Base-by-base conservation (phyloP, 2,113 vertebrate genomes). In the Cavia aperea region DNA sequence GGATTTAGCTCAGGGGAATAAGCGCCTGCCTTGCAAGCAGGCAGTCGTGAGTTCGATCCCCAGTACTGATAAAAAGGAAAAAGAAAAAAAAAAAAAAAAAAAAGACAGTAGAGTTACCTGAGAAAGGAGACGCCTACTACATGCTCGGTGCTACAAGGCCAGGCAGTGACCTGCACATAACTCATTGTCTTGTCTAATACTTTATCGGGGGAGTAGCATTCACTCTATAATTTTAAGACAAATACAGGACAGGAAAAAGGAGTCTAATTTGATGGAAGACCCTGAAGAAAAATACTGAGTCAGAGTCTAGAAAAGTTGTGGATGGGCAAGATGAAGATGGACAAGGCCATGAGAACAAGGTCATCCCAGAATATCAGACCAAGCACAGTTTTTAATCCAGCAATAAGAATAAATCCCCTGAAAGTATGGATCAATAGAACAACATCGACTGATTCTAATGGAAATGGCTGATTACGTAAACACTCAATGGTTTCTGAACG, bases 91-190 rank as follows among this genome's bases (percentile, higher is more conserved):
- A 39, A 39, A 39, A 39, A 39, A 39, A 39, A 39, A 39, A 39
- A 39, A 39, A 39, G 39, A 39, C 2, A 39, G 39, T 39, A 39
- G 26, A 36, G 12, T 15, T 36, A 23, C 10, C 7, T 21, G 4
- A 9, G 13, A 39, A 26, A 68, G 51, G 33, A 43, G 43, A 62
- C 1, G 3, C 39, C 46, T 15, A 14, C 6, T 84, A n/a, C 6
- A 63, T 7, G 11, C 1, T 56, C 0, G 19, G 29, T 72, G 31
- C 39, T 62, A 18, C 13, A 16, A 68, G 16, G 24, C 14, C 16
- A 49, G 77, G 5, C 4, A 62, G 7, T 0, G n/a, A 14, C 26
- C 11, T 9, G 2, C 4, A 12, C 0, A 4, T 23, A 60, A 70
- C 51, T 54, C 43, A 21, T 16, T 81, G 60, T 26, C 23, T 79